phyloP scores from a whole-genome alignment of 2,113 vertebrate genomes.

The Scatophagus argus region DNA sequence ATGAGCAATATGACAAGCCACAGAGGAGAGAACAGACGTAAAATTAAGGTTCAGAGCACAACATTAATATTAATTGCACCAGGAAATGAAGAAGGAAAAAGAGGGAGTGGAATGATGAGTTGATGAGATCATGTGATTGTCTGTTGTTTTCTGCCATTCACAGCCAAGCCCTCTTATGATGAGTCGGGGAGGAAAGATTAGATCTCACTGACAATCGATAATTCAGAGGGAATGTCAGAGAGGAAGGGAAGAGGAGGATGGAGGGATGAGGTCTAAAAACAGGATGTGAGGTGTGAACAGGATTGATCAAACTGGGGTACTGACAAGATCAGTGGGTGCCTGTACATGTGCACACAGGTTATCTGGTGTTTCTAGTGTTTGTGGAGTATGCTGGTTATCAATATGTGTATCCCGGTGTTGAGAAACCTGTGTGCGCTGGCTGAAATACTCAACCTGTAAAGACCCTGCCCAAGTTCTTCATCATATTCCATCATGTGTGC shows the following conservation, averaged over 20 bases:
- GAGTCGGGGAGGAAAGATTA: conserved; percentile 62
- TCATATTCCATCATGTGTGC: not conserved
- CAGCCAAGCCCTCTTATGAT: conserved; percentile 48
- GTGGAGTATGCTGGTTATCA: not conserved
- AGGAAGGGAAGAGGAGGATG: conserved; percentile 20
- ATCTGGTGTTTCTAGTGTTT: too few species aligned
- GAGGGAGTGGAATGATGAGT: not conserved
- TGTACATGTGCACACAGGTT: not conserved
- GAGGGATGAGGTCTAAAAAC: conserved; percentile 35
- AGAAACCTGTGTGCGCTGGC: not conserved
- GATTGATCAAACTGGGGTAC: conserved; percentile 16
- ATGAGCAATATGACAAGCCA: conserved; percentile 9
- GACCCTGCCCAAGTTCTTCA: not conserved
- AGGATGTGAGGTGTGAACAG: conserved; percentile 40
- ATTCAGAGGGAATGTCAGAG: conserved; percentile 59
- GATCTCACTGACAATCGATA: conserved; percentile 68
- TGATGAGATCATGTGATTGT: conserved; percentile 21
- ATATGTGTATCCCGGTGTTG: not conserved
- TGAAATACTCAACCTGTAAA: not conserved
- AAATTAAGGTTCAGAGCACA: conserved; percentile 28
- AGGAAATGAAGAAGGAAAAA: conserved; percentile 9
- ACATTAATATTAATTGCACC: conserved; percentile 43
- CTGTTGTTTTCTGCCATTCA: conserved; percentile 33
- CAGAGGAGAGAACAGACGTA: conserved; percentile 2
- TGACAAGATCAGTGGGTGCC: conserved; percentile 13